A percentile compares a stretch with the other conserved stretches of the same genome.
phyloP scores from a whole-genome alignment of 2,113 vertebrate genomes.

The Xiphophorus maculatus region DNA sequence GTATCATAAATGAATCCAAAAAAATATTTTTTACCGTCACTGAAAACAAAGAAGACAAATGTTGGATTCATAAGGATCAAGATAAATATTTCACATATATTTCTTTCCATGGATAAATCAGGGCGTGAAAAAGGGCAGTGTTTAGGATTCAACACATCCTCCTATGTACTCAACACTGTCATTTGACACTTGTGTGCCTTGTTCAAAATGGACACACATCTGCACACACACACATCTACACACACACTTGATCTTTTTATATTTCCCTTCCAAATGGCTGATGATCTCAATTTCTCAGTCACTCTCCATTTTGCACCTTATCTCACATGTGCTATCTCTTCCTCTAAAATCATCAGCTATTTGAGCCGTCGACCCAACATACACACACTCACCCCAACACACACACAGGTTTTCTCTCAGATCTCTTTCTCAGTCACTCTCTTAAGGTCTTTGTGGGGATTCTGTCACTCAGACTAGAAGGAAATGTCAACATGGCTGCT shows the following conservation, averaged over 20 bases:
- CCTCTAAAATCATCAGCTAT: constrained; percentile 39
- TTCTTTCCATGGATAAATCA: constrained; percentile 17
- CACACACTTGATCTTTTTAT: constrained; percentile 29
- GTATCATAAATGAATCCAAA: neutral
- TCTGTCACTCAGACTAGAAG: constrained; percentile 40
- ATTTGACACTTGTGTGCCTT: constrained; percentile 48
- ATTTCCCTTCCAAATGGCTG: constrained; percentile 24
- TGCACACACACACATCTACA: neutral
- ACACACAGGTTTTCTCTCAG: constrained; percentile 21
- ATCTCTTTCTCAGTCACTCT: constrained; percentile 34
- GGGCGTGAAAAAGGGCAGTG: constrained; percentile 38
- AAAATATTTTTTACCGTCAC: neutral
- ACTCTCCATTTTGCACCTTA: constrained; percentile 54
- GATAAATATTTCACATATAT: constrained; percentile 8
- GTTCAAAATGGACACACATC: constrained; percentile 36
- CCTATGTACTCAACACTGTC: constrained; percentile 39
- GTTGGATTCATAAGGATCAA: neutral
- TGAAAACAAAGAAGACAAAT: neutral
- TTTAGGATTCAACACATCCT: constrained; percentile 46
- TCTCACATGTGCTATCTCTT: constrained; percentile 34
- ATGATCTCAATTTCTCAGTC: constrained; percentile 33
- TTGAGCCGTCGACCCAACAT: constrained; percentile 30
- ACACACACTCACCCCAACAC: neutral
- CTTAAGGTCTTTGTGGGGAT: constrained; percentile 38
- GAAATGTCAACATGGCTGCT: constrained; percentile 21